Percentiles rank a stretch among this genome's conserved stretches.
These are phyloP conservation scores for Sisyra nigra DNA, from an alignment of 2,888 invertebrate species.

Conservation along the genomic window DNA sequence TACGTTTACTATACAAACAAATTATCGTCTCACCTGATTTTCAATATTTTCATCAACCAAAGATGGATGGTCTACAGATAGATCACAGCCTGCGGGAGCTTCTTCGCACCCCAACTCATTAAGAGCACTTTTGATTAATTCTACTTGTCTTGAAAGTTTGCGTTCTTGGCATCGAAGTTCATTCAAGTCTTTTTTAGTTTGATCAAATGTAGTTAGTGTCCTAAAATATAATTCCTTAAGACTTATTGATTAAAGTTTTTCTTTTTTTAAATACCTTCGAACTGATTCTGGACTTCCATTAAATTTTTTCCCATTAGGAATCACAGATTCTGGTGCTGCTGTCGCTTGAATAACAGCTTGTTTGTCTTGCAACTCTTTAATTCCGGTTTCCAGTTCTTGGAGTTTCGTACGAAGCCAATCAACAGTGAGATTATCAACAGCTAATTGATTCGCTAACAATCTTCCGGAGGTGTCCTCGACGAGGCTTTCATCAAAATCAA, in stretches of 20 bases:
- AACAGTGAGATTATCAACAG: conserved; percentile 83
- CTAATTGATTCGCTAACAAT: conserved; percentile 70
- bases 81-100: conserved; percentile 70
- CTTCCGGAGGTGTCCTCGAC: conserved; percentile 81
- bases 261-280: conserved; percentile 2
- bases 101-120: conserved; percentile 80
- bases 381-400: conserved; percentile 58
- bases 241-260: neutral
- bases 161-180: conserved; percentile 71
- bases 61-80: conserved; percentile 39
- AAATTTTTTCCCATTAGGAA: conserved; percentile 4
- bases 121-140: conserved; percentile 69
- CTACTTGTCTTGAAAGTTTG: conserved; percentile 65
- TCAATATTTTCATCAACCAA: conserved; percentile 48
- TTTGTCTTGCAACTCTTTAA: conserved; percentile 57
- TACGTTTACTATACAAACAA: too few relatives aligned
- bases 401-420: conserved; percentile 74
- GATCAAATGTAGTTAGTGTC: neutral
- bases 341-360: conserved; percentile 7
- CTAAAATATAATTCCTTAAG: neutral
- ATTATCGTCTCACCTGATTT: conserved; percentile 53
- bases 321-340: neutral
- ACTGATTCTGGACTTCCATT: conserved; percentile 3
- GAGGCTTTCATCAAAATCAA: conserved; percentile 75
- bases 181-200: conserved; percentile 46